phyloP scores from a whole-genome alignment of 2,888 invertebrate genomes.

The Napeogenes inachia region DNA sequence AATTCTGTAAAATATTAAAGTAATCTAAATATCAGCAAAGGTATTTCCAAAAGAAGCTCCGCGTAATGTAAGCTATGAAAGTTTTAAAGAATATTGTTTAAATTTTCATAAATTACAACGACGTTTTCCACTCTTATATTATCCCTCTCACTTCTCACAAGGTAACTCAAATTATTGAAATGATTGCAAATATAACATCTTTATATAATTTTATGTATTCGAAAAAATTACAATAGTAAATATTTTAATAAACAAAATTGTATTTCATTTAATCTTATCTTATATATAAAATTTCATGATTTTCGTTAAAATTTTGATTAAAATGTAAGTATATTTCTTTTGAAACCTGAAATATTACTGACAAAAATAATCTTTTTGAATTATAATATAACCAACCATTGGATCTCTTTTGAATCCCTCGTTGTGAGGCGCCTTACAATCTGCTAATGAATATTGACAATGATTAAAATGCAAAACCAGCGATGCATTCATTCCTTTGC shows the following conservation, averaged over 20 bases:
- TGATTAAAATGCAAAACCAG: constrained; percentile 53
- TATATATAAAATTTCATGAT: too few species aligned
- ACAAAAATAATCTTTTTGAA: not conserved
- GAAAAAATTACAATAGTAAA: too few species aligned
- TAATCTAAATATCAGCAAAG: constrained; percentile 7
- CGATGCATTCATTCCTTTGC: constrained; percentile 37
- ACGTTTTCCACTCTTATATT: constrained; percentile 21
- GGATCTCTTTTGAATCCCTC: not conserved
- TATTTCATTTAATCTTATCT: too few species aligned
- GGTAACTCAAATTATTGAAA: not conserved
- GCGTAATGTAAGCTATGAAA: constrained; percentile 15
- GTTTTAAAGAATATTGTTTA: constrained; percentile 44
- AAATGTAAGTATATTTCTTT: too few species aligned
- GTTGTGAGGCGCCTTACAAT: constrained; percentile 33
- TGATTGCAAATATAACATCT: not conserved
- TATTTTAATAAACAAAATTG: too few species aligned
- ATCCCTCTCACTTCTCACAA: constrained; percentile 17
- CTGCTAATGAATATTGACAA: constrained; percentile 55
- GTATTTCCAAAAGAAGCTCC: constrained; percentile 7
- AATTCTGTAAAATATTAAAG: not conserved
- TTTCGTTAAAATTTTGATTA: too few species aligned
- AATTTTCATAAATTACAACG: constrained; percentile 51
- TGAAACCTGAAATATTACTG: not conserved
- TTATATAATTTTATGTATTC: not conserved
- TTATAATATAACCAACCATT: not conserved